Conservation (phyloP, 2,888 invertebrate genomes). For the Plagiodera versicolora region DNA sequence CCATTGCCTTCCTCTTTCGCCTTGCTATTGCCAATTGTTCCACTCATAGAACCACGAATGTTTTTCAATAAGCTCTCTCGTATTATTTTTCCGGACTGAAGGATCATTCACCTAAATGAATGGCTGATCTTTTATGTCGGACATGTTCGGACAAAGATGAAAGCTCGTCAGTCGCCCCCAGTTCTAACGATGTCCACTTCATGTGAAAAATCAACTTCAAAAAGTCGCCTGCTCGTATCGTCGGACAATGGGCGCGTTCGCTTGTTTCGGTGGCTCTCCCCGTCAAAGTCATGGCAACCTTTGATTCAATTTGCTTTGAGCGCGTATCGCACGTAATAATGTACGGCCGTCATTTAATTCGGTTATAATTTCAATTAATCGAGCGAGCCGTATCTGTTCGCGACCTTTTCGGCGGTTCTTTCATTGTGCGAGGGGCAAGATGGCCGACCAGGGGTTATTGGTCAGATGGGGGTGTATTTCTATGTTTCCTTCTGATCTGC, state of each 20-base stretch:
- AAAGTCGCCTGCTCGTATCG: conserved; percentile 23
- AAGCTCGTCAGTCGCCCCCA: too few species aligned
- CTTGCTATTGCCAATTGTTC: too few species aligned
- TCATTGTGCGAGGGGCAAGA: conserved; percentile 1
- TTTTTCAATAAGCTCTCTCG: too few species aligned
- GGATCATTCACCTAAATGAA: too few species aligned
- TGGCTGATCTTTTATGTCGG: too few species aligned
- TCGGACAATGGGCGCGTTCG: conserved; percentile 25
- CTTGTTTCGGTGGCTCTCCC: conserved; percentile 25
- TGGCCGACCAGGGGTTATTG: too few species aligned
- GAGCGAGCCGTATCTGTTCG: conserved; percentile 34
- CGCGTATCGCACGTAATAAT: conserved; percentile 19
- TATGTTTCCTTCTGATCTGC: too few species aligned
- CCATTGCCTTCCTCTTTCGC: too few species aligned
- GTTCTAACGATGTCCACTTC: neutral
- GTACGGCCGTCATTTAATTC: conserved; percentile 32
- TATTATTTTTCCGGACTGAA: too few species aligned
- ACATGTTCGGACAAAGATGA: too few species aligned
- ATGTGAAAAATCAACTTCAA: conserved; percentile 29
- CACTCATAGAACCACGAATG: too few species aligned
- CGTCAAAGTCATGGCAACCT: conserved; percentile 38
- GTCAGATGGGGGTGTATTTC: too few species aligned
- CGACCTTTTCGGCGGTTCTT: conserved; percentile 23
- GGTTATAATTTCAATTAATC: conserved; percentile 33
- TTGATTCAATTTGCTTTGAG: conserved; percentile 41